A percentile compares a stretch with the other conserved stretches of the same genome.
These are phyloP conservation scores for Trachelipus rathkii DNA, from an alignment of 1,140 invertebrate species.

Conservation along the genomic window DNA sequence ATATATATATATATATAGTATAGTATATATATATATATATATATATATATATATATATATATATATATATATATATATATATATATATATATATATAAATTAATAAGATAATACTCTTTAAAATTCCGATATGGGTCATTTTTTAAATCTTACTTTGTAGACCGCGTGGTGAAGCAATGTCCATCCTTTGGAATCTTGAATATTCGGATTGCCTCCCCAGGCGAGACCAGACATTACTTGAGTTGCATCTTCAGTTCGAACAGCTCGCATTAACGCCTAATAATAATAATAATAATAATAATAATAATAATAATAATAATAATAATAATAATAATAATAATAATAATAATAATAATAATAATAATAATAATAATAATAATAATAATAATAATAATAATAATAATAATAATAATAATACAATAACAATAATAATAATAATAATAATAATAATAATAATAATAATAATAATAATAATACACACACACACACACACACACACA, in stretches of 20 bases:
- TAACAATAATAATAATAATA: too few species aligned
- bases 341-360: too few species aligned
- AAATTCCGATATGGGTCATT: too few species aligned
- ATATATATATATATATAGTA: neutral
- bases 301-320: slow-evolving; percentile 6
- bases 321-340: neutral
- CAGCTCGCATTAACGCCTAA: slow-evolving; percentile 40
- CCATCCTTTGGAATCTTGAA: slow-evolving; percentile 54
- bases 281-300: neutral
- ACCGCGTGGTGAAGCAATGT: slow-evolving; percentile 53
- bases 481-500: too few species aligned
- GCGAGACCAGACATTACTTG: slow-evolving; percentile 36
- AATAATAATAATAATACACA: too few species aligned
- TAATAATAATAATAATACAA: too few species aligned
- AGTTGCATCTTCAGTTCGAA: slow-evolving; percentile 31
- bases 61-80: neutral
- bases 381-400: slow-evolving; percentile 6
- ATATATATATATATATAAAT: neutral
- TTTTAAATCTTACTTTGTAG: slow-evolving; percentile 50
- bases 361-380: neutral
- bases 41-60: neutral
- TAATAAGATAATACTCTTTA: too few species aligned
- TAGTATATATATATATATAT: neutral
- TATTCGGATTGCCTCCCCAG: slow-evolving; percentile 46
- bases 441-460: too few species aligned